Evolutionary conservation across 2,113 vertebrate species (phyloP).

Genomic region (Seriola aureovittata): DNA sequence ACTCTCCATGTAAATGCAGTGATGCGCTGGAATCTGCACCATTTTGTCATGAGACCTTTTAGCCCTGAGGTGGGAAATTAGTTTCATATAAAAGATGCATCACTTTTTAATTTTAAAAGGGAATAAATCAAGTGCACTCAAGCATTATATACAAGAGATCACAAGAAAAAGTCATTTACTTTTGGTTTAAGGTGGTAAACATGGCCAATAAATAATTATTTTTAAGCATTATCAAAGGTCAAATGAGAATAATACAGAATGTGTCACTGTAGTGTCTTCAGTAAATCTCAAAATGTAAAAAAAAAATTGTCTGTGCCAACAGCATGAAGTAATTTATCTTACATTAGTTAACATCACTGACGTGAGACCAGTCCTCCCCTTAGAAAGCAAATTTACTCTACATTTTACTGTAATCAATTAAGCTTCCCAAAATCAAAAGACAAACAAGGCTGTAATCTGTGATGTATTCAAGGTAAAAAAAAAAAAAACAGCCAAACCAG

Average conservation of each 20-base stretch:
- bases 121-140: constrained; percentile 43
- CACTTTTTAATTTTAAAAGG: constrained; percentile 37
- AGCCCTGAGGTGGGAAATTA: constrained; percentile 55
- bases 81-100: constrained; percentile 52
- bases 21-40: not conserved
- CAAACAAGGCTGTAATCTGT: constrained; percentile 18
- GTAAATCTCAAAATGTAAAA: constrained; percentile 12
- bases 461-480: not conserved
- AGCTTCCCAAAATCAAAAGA: constrained; percentile 15
- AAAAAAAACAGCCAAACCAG: not conserved
- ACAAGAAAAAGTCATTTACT: constrained; percentile 4
- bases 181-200: constrained; percentile 18
- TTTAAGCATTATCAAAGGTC: constrained; percentile 15
- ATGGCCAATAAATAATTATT: constrained; percentile 4
- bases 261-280: constrained; percentile 30
- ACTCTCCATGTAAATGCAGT: constrained; percentile 14
- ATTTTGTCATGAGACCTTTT: constrained; percentile 29
- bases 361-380: constrained; percentile 20
- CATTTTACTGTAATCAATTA: constrained; percentile 22
- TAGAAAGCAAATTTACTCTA: constrained; percentile 19
- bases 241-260: constrained; percentile 29
- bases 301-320: constrained; percentile 37
- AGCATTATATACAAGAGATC: constrained; percentile 46
- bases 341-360: constrained; percentile 29
- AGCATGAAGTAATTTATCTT: constrained; percentile 33